phyloP scores from a whole-genome alignment of 2,888 invertebrate species.

The Agonopterix arenella region DNA sequence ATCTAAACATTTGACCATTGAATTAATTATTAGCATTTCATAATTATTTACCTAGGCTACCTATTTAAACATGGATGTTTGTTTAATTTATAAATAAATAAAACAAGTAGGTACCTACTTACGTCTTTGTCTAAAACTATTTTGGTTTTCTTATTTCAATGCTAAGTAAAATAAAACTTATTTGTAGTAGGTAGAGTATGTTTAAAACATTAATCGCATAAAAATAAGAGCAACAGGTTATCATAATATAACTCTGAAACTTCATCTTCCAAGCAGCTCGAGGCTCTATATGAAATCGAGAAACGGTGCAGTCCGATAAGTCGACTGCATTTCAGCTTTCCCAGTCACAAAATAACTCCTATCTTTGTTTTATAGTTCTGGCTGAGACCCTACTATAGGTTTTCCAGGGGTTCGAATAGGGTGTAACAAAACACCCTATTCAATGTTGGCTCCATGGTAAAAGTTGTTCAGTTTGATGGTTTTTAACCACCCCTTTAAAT shows the following conservation, averaged over 20 bases:
- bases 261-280: constrained; percentile 17
- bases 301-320: constrained; percentile 51
- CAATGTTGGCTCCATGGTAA: no score
- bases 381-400: constrained; percentile 19
- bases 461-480: no score
- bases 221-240: background rate
- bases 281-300: constrained; percentile 28
- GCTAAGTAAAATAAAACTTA: no score
- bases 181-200: no score
- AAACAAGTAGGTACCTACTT: no score
- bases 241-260: constrained; percentile 11
- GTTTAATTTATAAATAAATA: background rate
- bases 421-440: no score
- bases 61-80: background rate
- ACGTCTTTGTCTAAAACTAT: no score
- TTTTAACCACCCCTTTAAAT: no score
- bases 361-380: constrained; percentile 42
- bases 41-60: constrained; percentile 13
- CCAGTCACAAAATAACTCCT: constrained; percentile 28
- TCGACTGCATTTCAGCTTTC: constrained; percentile 44
- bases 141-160: no score
- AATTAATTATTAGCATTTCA: constrained; percentile 7
- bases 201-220: background rate
- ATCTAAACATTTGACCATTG: constrained; percentile 6
- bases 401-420: no score